Percentiles rank a stretch among this genome's conserved stretches.
phyloP scores from a whole-genome alignment of 2,113 vertebrate genomes.

The Vireo altiloquus region DNA sequence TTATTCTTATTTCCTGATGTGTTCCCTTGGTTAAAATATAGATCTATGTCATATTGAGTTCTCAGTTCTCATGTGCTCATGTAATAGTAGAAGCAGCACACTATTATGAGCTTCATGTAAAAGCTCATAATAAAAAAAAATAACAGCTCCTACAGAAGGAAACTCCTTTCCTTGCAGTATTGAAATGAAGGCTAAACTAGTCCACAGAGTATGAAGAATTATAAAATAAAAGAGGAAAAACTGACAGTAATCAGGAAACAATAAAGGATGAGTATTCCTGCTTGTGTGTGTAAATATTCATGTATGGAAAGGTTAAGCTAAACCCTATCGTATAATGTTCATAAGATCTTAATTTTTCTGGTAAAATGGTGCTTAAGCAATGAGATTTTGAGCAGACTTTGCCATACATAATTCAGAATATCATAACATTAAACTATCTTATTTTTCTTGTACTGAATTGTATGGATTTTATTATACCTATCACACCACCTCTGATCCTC shows the following conservation, averaged over 20 bases:
- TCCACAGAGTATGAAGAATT: background rate
- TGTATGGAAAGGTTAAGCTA: background rate
- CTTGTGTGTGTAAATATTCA: background rate
- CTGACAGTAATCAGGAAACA: background rate
- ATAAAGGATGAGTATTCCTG: background rate
- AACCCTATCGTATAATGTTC: background rate
- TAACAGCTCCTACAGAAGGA: background rate
- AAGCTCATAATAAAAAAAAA: background rate
- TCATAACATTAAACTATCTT: background rate
- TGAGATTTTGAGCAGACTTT: background rate
- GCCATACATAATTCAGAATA: background rate
- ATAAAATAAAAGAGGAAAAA: background rate
- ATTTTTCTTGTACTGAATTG: background rate
- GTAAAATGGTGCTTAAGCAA: background rate
- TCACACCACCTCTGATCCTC: background rate
- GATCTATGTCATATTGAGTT: background rate
- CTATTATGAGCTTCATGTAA: background rate
- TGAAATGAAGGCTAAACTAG: background rate
- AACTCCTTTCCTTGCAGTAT: background rate
- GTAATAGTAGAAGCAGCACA: background rate
- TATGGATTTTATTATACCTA: background rate
- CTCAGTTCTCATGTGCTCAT: background rate
- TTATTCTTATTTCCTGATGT: background rate
- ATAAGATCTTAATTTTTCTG: background rate
- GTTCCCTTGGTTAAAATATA: background rate